Evolutionary conservation across 2,113 vertebrate species (phyloP).

Genomic region (Silurus asotus): DNA sequence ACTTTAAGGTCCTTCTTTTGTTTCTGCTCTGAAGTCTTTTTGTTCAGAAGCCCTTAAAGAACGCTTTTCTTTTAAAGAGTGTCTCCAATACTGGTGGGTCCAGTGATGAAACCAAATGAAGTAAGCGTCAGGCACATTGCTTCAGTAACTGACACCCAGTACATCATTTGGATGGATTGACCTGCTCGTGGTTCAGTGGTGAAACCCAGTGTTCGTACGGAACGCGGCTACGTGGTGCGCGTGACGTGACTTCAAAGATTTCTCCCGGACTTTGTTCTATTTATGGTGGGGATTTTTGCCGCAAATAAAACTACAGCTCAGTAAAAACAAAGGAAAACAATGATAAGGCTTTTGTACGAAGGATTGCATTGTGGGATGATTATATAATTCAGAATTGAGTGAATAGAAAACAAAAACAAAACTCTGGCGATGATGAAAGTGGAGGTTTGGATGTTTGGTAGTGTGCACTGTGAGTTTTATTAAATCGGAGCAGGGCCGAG

Average conservation of each 20-base stretch:
- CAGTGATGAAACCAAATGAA: not conserved
- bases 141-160: not conserved
- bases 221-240: not conserved
- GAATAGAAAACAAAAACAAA: not conserved
- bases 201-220: not conserved
- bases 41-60: not conserved
- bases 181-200: not conserved
- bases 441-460: not conserved
- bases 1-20: too few relatives aligned
- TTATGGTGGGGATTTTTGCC: not conserved
- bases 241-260: conserved; percentile 15
- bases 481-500: not conserved
- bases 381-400: not conserved
- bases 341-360: not conserved
- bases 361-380: not conserved
- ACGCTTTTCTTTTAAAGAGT: not conserved
- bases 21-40: not conserved
- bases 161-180: not conserved
- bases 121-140: not conserved
- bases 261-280: not conserved
- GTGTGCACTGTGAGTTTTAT: conserved; percentile 1
- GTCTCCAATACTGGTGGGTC: not conserved
- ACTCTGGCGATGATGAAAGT: not conserved
- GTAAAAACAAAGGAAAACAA: conserved; percentile 4
- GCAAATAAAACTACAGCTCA: not conserved